Percentiles rank a stretch among this genome's conserved stretches.
These are phyloP conservation scores for Patella pellucida DNA, from an alignment of 2,888 invertebrate genomes.

Conservation along the genomic window DNA sequence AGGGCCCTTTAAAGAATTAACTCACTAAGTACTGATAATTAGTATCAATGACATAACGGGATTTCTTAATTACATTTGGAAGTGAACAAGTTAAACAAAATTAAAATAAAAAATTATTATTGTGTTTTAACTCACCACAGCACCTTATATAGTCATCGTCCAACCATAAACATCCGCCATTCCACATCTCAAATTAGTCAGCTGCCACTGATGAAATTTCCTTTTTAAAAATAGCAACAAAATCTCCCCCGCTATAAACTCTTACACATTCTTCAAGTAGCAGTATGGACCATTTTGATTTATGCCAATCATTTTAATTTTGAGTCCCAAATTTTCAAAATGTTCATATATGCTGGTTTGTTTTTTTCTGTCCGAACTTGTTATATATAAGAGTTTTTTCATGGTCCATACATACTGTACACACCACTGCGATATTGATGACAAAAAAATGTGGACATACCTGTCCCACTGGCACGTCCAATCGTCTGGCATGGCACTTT, in stretches of 20 bases:
- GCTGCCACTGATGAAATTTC: no score
- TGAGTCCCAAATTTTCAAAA: no score
- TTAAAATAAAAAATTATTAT: no score
- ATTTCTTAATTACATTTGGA: no score
- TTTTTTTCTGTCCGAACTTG: no score
- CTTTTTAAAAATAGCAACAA: no score
- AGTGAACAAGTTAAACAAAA: no score
- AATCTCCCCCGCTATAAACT: neutral
- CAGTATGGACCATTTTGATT: conserved; percentile 4
- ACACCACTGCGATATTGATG: conserved; percentile 10
- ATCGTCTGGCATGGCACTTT: conserved; percentile 78
- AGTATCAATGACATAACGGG: no score
- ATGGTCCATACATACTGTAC: conserved; percentile 31
- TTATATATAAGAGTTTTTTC: neutral
- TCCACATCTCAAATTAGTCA: conserved; percentile 5
- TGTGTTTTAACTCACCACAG: conserved; percentile 19
- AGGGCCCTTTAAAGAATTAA: no score
- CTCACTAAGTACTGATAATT: no score
- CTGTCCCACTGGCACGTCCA: conserved; percentile 84
- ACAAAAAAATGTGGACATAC: conserved; percentile 72
- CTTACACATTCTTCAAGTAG: neutral
- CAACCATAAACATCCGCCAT: neutral
- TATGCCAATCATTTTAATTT: no score
- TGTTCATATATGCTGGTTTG: no score
- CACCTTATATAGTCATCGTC: conserved; percentile 26